These are phyloP conservation scores for Akabosia matsudoensis DNA, from an alignment of 1,140 invertebrate species.

Conservation along the genomic window DNA sequence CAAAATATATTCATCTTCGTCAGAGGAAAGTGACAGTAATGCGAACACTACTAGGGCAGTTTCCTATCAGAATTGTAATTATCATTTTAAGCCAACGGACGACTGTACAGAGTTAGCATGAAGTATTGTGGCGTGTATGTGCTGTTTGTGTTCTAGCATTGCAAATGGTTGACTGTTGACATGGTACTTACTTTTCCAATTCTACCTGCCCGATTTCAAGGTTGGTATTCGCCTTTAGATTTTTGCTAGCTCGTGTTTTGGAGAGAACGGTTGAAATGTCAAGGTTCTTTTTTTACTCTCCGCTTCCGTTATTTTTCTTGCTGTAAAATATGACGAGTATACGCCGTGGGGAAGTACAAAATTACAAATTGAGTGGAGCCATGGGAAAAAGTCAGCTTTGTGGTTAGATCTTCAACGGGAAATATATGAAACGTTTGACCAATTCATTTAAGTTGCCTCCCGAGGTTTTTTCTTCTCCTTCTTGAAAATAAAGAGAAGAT, in stretches of 20 bases:
- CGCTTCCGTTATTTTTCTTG: neutral
- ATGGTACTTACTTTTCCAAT: too few species aligned
- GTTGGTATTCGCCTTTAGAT: too few species aligned
- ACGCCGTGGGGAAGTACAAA: neutral
- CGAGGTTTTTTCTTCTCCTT: neutral
- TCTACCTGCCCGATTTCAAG: too few species aligned
- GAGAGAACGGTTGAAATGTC: too few species aligned
- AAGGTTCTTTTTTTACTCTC: neutral
- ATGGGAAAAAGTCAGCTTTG: neutral
- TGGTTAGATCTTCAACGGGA: neutral
- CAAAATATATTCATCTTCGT: neutral
- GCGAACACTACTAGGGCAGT: neutral
- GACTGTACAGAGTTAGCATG: too few species aligned
- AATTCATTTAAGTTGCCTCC: neutral
- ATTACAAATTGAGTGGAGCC: constrained; percentile 14
- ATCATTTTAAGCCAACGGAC: neutral
- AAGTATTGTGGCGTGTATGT: too few species aligned
- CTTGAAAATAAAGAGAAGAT: neutral
- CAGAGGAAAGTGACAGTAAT: neutral
- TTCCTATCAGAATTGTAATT: neutral
- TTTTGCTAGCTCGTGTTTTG: too few species aligned
- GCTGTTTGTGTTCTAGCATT: too few species aligned
- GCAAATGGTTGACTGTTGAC: too few species aligned
- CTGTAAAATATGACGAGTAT: neutral
- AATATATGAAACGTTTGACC: neutral